Evolutionary conservation across 92 coral and sea anemone genomes (phyloP).

Genomic region (Porites rus): DNA sequence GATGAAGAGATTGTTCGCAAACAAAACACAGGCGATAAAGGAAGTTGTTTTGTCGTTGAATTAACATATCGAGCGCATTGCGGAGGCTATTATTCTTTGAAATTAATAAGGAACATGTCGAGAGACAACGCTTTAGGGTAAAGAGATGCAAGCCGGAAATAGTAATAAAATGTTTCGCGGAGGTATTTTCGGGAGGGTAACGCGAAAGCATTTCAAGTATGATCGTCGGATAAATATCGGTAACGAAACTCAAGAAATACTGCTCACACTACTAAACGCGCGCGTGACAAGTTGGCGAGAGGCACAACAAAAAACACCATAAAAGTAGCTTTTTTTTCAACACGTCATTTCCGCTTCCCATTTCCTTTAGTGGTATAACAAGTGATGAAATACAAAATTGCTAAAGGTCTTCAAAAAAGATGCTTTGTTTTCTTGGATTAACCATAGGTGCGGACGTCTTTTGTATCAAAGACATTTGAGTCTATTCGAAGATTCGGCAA

Average conservation of each 20-base stretch:
- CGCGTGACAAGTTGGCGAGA: background rate
- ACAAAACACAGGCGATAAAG: constrained; percentile 27
- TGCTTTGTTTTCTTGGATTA: background rate
- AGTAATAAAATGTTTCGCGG: background rate
- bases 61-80: constrained; percentile 13
- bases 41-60: constrained; percentile 43
- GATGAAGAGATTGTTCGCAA: constrained; percentile 33
- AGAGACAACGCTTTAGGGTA: background rate
- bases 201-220: constrained; percentile 26
- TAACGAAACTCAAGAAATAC: background rate
- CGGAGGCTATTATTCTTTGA: background rate
- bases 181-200: constrained; percentile 41
- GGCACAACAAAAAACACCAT: no score
- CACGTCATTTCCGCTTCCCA: constrained; percentile 9
- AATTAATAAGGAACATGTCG: background rate
- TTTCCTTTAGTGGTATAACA: background rate
- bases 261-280: background rate
- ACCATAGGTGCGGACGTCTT: no score
- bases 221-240: constrained; percentile 1
- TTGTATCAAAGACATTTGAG: no score
- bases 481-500: no score
- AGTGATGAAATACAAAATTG: no score
- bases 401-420: no score
- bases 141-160: constrained; percentile 19
- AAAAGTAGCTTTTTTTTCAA: background rate